These are phyloP conservation scores for Plebejus anna DNA, from an alignment of 2,888 invertebrate species.

Conservation along the genomic window DNA sequence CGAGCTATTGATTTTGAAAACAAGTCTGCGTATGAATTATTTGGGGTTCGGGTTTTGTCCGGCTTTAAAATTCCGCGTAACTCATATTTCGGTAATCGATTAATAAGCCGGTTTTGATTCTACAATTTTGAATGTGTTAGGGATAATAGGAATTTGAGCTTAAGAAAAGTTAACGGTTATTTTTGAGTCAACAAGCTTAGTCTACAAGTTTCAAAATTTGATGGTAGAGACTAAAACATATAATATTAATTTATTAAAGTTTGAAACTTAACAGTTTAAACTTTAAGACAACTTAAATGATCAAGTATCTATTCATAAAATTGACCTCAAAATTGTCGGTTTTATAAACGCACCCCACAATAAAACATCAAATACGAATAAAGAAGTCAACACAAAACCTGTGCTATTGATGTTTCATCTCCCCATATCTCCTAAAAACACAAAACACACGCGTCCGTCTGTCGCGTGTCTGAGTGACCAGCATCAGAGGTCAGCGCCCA, in stretches of 20 bases:
- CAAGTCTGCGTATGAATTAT: slow-evolving; percentile 50
- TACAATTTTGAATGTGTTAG: background rate
- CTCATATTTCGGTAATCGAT: slow-evolving; percentile 16
- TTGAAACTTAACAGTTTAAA: too few species aligned
- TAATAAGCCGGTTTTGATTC: slow-evolving; percentile 9
- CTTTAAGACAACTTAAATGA: too few species aligned
- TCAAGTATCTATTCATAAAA: background rate
- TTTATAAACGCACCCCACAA: background rate
- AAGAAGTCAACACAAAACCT: slow-evolving; percentile 1
- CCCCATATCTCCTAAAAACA: slow-evolving; percentile 3
- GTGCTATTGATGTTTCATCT: background rate
- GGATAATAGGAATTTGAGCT: background rate
- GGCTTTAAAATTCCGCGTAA: slow-evolving; percentile 4
- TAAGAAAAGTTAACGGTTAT: background rate
- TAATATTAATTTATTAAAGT: too few species aligned
- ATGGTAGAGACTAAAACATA: too few species aligned
- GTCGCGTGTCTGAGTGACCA: slow-evolving; percentile 6
- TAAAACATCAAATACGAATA: background rate
- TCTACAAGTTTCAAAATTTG: too few species aligned
- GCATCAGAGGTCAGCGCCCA: background rate
- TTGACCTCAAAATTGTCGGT: background rate
- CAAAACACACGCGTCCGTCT: slow-evolving; percentile 8
- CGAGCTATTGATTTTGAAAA: slow-evolving; percentile 34
- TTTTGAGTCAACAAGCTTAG: background rate
- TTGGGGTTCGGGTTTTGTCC: slow-evolving; percentile 50